Evolutionary conservation across 2,888 invertebrate genomes (phyloP).

Genomic region (Aricia artaxerxes): DNA sequence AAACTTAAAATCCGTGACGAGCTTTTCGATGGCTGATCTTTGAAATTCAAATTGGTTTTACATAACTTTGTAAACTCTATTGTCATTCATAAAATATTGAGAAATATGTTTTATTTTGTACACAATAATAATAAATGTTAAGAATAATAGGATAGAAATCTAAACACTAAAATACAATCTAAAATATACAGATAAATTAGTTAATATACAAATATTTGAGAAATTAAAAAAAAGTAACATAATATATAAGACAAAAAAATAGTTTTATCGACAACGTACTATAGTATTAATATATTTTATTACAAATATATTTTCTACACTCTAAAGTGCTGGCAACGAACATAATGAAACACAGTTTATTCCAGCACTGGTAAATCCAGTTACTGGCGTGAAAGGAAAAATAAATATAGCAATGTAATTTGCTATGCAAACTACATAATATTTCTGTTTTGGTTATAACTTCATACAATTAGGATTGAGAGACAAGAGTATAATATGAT

Average conservation of each 20-base stretch:
- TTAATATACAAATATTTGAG: too few species aligned
- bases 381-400: constrained; percentile 54
- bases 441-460: constrained; percentile 39
- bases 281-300: background rate
- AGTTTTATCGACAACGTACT: background rate
- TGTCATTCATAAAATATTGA: too few species aligned
- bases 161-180: too few species aligned
- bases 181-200: too few species aligned
- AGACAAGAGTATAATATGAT: constrained; percentile 36
- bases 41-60: too few species aligned
- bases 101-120: too few species aligned
- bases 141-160: too few species aligned
- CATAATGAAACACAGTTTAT: constrained; percentile 35
- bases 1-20: too few species aligned
- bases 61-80: too few species aligned
- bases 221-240: too few species aligned
- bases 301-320: background rate
- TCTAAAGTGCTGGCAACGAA: background rate
- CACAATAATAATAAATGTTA: too few species aligned
- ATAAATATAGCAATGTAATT: constrained; percentile 52
- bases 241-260: background rate
- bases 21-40: too few species aligned
- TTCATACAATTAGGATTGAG: constrained; percentile 31
- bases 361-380: constrained; percentile 42
- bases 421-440: constrained; percentile 53